Base-by-base conservation (phyloP, 2,888 invertebrate genomes). In the Trilocha varians region DNA sequence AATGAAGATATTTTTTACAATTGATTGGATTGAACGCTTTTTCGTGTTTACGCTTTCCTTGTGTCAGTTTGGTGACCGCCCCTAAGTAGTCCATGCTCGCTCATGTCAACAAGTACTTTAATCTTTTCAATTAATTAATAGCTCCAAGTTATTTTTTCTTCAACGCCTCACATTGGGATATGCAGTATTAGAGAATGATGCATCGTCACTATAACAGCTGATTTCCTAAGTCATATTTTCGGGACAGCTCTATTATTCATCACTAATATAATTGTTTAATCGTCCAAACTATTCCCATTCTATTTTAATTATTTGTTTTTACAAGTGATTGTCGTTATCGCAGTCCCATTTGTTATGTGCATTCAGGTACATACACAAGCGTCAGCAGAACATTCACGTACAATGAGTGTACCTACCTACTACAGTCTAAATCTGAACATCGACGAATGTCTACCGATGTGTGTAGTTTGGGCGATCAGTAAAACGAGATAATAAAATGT, bases 11-110 rank as follows among this genome's bases (percentile, higher is more conserved):
- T 65, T 76, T 78, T 70, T 67, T 67, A 72, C 65, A 74, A 82
- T 82, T 84, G 85, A 87, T 85, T 85, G 85, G 86, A 87, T 86
- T 87, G 87, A 87, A 76, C 86, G 87, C 87, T 87, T 84, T 80
- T 80, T 87, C 87, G 85, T 87, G 87, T 87, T 80, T 86, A 86
- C 78, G 87, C 87, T 87, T 87, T 87, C 82, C 87, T 87, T 87
- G 87, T 87, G 87, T 87, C 85, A 82, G 85, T 83, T 86, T 86
- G 84, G 77, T 85, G 85, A 85, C 83, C 82, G 76, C 76, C 80
- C 82, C 76, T 65, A 65, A 82, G 84, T 87, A 86, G 86, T 74
- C 85, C 83, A 83, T 84, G 86, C 84, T 85, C 85, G 83, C 77
- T 83, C 85, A 80, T 82, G 65, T 74, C 75, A 70, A 76, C 59